A percentile compares a stretch with the other conserved stretches of the same genome.
Evolutionary conservation across 2,797 vertebrate genomes (phyloP).

Genomic region (Molossus molossus): DNA sequence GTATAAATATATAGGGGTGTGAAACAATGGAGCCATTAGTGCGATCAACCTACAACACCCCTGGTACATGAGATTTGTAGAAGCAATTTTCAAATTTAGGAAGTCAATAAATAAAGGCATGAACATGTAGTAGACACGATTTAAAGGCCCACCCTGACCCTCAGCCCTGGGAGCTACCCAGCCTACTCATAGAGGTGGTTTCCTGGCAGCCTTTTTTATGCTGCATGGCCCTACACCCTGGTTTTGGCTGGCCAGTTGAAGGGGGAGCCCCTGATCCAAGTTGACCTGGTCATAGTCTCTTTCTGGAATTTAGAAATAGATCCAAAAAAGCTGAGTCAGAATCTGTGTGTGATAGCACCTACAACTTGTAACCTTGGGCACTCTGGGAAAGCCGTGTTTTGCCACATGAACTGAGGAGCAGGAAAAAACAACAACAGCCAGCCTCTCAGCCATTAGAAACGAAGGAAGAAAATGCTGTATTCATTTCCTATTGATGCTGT

Average conservation of each 20-base stretch:
- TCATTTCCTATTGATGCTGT: neutral
- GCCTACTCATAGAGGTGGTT: neutral
- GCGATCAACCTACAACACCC: neutral
- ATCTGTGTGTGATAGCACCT: neutral
- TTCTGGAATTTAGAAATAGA: slow-evolving; percentile 31
- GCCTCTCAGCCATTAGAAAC: neutral
- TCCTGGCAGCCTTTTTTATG: neutral
- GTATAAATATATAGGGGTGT: neutral
- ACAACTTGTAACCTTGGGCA: neutral
- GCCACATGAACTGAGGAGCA: neutral
- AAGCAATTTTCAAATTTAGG: slow-evolving; percentile 1
- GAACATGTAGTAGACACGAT: neutral
- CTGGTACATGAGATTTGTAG: neutral
- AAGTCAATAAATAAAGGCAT: neutral
- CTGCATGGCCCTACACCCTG: neutral
- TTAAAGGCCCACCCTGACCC: neutral
- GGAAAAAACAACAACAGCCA: slow-evolving; percentile 9
- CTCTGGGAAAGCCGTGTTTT: neutral
- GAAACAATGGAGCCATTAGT: neutral
- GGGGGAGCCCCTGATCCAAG: neutral
- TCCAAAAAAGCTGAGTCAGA: neutral
- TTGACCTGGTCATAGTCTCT: neutral
- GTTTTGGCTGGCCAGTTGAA: neutral
- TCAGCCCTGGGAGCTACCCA: neutral
- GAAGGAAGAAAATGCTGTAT: neutral